Evolutionary conservation across 2,888 invertebrate species (phyloP).

Genomic region (Volucella bombylans): DNA sequence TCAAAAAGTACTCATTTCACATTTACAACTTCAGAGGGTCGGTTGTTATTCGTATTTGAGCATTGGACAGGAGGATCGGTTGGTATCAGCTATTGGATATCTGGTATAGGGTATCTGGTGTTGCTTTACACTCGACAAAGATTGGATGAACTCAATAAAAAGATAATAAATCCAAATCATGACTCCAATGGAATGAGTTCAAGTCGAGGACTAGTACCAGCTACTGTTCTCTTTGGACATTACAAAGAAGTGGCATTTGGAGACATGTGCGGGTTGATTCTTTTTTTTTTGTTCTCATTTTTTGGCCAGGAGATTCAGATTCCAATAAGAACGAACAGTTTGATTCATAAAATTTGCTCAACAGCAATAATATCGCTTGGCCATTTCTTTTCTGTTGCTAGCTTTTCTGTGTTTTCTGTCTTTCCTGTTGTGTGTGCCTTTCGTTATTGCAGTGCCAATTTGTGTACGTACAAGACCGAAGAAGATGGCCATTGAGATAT

Average conservation of each 20-base stretch:
- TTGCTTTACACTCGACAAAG: slow-evolving; percentile 1
- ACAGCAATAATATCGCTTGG: slow-evolving; percentile 49
- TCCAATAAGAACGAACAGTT: not conserved
- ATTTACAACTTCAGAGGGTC: slow-evolving; percentile 44
- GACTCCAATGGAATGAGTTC: slow-evolving; percentile 29
- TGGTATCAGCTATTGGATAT: slow-evolving; percentile 13
- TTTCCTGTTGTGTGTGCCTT: not conserved
- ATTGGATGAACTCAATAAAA: slow-evolving; percentile 62
- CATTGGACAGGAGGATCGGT: slow-evolving; percentile 19
- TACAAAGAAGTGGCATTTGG: slow-evolving; percentile 11
- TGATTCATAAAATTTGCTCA: slow-evolving; percentile 33
- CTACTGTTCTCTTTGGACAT: slow-evolving; percentile 32
- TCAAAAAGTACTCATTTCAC: slow-evolving; percentile 62
- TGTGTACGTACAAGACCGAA: not conserved
- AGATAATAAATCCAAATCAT: slow-evolving; percentile 53
- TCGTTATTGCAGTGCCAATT: slow-evolving; percentile 34
- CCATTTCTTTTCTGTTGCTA: slow-evolving; percentile 11
- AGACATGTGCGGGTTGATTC: slow-evolving; percentile 8
- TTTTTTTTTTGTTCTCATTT: not conserved
- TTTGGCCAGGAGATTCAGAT: not conserved
- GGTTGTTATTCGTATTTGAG: slow-evolving; percentile 27
- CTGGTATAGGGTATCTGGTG: not conserved
- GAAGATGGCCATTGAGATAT: not conserved
- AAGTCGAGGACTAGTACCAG: not conserved
- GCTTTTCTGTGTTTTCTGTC: not conserved